phyloP scores from a whole-genome alignment of 2,113 vertebrate species.

The Petrocephalus microphthalmus region DNA sequence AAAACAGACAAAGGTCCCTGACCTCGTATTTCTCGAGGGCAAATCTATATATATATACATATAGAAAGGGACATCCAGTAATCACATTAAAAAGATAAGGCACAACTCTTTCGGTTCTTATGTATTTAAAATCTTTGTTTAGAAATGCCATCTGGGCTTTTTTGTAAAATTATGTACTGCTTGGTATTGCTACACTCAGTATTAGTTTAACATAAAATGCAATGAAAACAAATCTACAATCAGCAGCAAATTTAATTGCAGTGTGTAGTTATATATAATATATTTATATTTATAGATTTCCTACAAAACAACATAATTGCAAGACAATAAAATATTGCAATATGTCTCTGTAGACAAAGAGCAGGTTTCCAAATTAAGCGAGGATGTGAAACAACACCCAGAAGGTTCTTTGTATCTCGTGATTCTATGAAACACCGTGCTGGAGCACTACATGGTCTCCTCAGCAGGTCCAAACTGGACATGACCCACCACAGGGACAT shows the following conservation, averaged over 20 bases:
- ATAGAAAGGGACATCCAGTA: not conserved
- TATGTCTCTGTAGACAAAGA: not conserved
- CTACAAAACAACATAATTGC: not conserved
- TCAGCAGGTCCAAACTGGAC: not conserved
- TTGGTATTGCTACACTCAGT: not conserved
- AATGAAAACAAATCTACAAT: not conserved
- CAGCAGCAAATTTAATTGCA: not conserved
- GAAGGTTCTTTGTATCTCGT: not conserved
- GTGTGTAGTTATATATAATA: not conserved
- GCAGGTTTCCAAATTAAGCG: not conserved
- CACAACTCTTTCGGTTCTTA: not conserved
- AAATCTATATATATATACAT: not conserved
- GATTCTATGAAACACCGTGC: not conserved
- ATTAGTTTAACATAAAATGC: not conserved
- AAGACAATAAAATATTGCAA: not conserved
- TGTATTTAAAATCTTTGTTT: not conserved
- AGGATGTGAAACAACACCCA: not conserved
- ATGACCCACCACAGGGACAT: not conserved
- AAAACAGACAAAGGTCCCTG: not conserved
- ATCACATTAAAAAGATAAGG: not conserved
- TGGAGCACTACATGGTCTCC: not conserved
- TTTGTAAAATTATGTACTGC: not conserved
- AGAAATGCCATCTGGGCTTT: not conserved
- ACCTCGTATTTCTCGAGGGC: not conserved
- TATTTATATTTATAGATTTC: not conserved